A percentile compares a stretch with the other conserved stretches of the same genome.
Conservation (phyloP, 2,888 invertebrate species). For the Lissonota sp. region DNA sequence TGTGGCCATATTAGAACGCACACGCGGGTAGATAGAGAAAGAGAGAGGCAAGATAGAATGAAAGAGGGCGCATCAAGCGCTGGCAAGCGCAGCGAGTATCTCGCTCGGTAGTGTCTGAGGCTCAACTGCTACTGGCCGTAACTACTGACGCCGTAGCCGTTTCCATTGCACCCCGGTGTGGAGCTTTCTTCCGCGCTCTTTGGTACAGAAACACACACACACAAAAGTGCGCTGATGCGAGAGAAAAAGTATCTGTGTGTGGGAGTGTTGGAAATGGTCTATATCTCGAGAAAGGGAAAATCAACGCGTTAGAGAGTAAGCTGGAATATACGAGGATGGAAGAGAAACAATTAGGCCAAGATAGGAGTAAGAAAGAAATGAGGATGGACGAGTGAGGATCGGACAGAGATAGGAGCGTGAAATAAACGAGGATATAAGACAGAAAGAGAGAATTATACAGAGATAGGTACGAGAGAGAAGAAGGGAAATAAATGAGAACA, state of each 20-base stretch:
- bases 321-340: not conserved
- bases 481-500: not conserved
- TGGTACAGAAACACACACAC: too few relatives aligned
- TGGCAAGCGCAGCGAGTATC: conserved; percentile 10
- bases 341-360: conserved; percentile 17
- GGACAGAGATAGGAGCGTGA: not conserved
- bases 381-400: conserved; percentile 24
- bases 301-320: conserved; percentile 6
- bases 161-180: conserved; percentile 7
- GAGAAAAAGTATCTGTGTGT: not conserved
- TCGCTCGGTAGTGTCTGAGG: conserved; percentile 15
- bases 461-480: conserved; percentile 41
- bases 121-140: conserved; percentile 50
- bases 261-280: not conserved
- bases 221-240: not conserved
- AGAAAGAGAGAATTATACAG: conserved; percentile 30
- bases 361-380: conserved; percentile 48
- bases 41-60: conserved; percentile 12
- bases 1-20: conserved; percentile 82
- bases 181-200: not conserved
- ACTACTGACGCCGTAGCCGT: conserved; percentile 46
- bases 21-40: conserved; percentile 63
- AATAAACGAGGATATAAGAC: not conserved
- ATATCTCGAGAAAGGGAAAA: conserved; percentile 10
- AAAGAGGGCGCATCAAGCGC: conserved; percentile 30